Conservation (phyloP, 2,888 invertebrate species). For the Acronicta aceris region DNA sequence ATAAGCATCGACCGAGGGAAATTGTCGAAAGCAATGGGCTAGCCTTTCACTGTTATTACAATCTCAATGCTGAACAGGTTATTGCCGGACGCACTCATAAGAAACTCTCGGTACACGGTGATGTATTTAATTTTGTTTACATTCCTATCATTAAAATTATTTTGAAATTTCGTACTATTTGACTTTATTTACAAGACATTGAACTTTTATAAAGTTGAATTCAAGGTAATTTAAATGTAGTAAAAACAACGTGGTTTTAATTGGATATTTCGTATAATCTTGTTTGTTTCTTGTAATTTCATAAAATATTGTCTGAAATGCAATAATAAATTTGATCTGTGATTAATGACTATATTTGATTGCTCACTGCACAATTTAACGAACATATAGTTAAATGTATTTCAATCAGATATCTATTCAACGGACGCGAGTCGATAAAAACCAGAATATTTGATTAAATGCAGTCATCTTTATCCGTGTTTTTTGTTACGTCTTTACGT, state of each 20-base stretch:
- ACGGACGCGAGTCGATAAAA: not conserved
- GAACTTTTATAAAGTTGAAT: slow-evolving; percentile 24
- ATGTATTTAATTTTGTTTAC: slow-evolving; percentile 16
- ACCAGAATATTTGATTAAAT: slow-evolving; percentile 3
- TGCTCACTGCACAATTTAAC: not conserved
- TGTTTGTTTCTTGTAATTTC: slow-evolving; percentile 20
- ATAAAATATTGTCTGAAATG: slow-evolving; percentile 3
- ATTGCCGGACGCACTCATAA: slow-evolving; percentile 6
- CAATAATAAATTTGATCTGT: slow-evolving; percentile 14
- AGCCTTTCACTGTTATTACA: slow-evolving; percentile 50
- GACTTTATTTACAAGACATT: slow-evolving; percentile 15
- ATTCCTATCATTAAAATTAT: slow-evolving; percentile 3
- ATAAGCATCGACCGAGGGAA: slow-evolving; percentile 28
- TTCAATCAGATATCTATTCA: slow-evolving; percentile 8
- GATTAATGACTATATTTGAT: not conserved
- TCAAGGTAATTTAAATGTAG: slow-evolving; percentile 20
- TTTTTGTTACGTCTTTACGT: slow-evolving; percentile 16
- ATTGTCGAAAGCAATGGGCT: slow-evolving; percentile 33
- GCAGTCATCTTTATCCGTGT: not conserved
- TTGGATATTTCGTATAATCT: slow-evolving; percentile 13
- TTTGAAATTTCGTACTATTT: slow-evolving; percentile 1
- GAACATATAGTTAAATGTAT: not conserved
- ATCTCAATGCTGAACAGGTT: slow-evolving; percentile 24
- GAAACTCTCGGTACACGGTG: slow-evolving; percentile 4
- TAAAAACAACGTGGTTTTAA: slow-evolving; percentile 26